These are phyloP conservation scores for Phyllotis vaccarum DNA, from an alignment of 2,797 vertebrate species.

Conservation along the genomic window DNA sequence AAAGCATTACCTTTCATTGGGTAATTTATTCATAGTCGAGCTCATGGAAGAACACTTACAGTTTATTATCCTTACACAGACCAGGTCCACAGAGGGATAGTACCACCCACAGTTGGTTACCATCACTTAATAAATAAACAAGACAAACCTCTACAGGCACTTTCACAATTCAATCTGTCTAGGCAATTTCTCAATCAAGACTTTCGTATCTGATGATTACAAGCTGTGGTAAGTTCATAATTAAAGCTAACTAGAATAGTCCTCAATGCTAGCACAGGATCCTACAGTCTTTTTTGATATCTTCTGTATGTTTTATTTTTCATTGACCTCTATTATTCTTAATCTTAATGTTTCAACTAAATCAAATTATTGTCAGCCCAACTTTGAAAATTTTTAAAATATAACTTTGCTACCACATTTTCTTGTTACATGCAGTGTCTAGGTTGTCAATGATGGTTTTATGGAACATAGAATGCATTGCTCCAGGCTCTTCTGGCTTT, in stretches of 20 bases:
- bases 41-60: neutral
- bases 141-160: too few relatives aligned
- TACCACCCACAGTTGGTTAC: neutral
- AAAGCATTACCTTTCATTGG: neutral
- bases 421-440: too few relatives aligned
- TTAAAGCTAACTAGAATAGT: neutral
- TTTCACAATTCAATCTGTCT: neutral
- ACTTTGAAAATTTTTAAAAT: neutral
- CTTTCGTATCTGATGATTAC: neutral
- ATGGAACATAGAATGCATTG: too few relatives aligned
- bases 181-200: neutral
- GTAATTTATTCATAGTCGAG: neutral
- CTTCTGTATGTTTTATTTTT: neutral
- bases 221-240: neutral
- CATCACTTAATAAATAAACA: neutral
- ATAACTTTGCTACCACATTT: neutral
- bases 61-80: neutral
- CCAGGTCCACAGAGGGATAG: neutral
- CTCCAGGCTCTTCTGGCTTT: neutral
- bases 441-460: neutral
- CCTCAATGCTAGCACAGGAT: neutral
- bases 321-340: neutral
- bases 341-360: neutral
- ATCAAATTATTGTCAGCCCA: neutral
- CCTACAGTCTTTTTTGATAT: neutral